Conservation (phyloP, 92 coral and sea anemone species). For the Zoanthus solanderi region DNA sequence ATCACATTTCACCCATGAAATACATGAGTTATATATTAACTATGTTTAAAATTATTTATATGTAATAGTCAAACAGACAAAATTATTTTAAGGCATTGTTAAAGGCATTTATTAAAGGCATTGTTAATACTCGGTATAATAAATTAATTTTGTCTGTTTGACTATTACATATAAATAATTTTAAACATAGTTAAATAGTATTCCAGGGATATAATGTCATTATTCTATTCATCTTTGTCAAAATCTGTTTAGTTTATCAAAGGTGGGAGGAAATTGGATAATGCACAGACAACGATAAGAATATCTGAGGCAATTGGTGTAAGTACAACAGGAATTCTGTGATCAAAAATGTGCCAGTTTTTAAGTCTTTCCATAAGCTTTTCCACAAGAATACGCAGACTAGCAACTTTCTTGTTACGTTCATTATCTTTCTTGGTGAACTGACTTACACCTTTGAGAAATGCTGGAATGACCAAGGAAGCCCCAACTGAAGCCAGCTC, state of each 20-base stretch:
- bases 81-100: too few relatives aligned
- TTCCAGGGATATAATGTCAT: too few relatives aligned
- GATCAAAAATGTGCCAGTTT: conserved; percentile 9
- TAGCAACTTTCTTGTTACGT: conserved; percentile 70
- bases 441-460: conserved; percentile 44
- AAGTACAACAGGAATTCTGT: conserved; percentile 51
- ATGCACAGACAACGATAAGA: conserved; percentile 58
- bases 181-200: too few relatives aligned
- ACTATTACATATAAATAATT: too few relatives aligned
- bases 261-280: conserved; percentile 69
- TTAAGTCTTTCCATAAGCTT: conserved; percentile 67
- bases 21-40: too few relatives aligned
- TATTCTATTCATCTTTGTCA: too few relatives aligned
- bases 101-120: too few relatives aligned
- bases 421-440: conserved; percentile 64
- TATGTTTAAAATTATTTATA: too few relatives aligned
- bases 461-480: conserved; percentile 52
- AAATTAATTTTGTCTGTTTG: too few relatives aligned
- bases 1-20: too few relatives aligned
- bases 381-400: conserved; percentile 67
- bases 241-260: conserved; percentile 47
- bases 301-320: conserved; percentile 65
- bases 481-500: conserved; percentile 67
- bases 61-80: too few relatives aligned
- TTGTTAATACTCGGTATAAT: too few relatives aligned